Evolutionary conservation across 2,888 invertebrate genomes (phyloP).

Genomic region (Chalcis sispes): DNA sequence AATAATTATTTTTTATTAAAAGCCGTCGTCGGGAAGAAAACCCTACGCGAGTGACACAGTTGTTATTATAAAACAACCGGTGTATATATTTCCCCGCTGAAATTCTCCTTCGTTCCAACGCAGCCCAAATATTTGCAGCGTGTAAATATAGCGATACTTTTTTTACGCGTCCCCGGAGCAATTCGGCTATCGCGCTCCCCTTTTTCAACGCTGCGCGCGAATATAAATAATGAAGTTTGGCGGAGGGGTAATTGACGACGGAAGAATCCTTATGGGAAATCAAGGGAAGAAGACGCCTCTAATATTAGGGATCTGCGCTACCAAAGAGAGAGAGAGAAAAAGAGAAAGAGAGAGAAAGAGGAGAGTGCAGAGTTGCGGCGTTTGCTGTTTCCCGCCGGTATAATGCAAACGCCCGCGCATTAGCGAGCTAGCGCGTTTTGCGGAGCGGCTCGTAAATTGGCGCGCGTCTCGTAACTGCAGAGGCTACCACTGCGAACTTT

Average conservation of each 20-base stretch:
- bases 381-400: not conserved
- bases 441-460: slow-evolving; percentile 69
- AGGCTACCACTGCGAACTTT: slow-evolving; percentile 21
- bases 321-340: not conserved
- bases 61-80: not conserved
- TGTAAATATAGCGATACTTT: slow-evolving; percentile 3
- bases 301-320: slow-evolving; percentile 7
- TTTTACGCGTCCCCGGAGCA: not conserved
- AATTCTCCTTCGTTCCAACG: not conserved
- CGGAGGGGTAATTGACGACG: slow-evolving; percentile 29
- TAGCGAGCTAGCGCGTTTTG: slow-evolving; percentile 34
- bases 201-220: not conserved
- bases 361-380: not conserved
- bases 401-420: slow-evolving; percentile 40
- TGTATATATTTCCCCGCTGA: not conserved
- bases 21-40: not conserved
- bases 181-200: slow-evolving; percentile 18
- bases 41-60: not conserved
- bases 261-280: slow-evolving; percentile 52
- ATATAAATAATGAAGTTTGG: slow-evolving; percentile 22
- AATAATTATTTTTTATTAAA: slow-evolving; percentile 9
- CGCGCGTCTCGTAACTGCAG: slow-evolving; percentile 44
- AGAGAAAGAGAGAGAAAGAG: not conserved
- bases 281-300: slow-evolving; percentile 33
- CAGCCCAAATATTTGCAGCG: slow-evolving; percentile 36